Evolutionary conservation across 2,797 vertebrate species (phyloP).

Genomic region (Psittacula echo): DNA sequence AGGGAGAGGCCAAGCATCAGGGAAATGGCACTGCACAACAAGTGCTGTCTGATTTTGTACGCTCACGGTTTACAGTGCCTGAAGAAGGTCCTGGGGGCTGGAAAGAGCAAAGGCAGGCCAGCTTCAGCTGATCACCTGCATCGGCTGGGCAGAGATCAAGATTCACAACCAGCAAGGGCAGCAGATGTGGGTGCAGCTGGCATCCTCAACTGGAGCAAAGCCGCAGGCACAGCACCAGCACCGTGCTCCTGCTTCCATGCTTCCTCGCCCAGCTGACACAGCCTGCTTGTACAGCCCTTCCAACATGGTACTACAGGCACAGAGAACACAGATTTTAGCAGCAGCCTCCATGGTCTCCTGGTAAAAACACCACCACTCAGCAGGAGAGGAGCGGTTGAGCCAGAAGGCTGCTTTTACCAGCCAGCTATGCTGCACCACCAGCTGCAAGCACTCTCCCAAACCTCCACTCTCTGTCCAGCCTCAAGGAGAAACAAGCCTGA

Average conservation of each 20-base stretch:
- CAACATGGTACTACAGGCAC: neutral
- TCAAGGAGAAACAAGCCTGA: neutral
- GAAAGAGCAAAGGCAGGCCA: neutral
- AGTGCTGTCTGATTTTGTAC: neutral
- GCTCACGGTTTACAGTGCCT: neutral
- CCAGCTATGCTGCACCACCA: neutral
- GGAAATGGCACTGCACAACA: neutral
- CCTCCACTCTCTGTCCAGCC: neutral
- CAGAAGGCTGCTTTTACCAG: neutral
- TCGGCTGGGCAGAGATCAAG: neutral
- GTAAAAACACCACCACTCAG: neutral
- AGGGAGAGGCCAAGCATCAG: neutral
- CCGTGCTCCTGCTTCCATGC: neutral
- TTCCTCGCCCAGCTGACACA: neutral
- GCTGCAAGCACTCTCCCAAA: neutral
- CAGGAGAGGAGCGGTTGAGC: neutral
- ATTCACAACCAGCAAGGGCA: neutral
- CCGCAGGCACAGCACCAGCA: neutral
- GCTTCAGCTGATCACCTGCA: neutral
- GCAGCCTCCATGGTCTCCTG: neutral
- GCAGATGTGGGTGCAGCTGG: accelerated
- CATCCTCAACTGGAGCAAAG: neutral
- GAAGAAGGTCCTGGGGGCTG: neutral
- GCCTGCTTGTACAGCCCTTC: neutral
- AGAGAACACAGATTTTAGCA: neutral